Percentiles rank a stretch among this genome's conserved stretches.
Conservation (phyloP, 92 coral and sea anemone genomes). For the Pocillopora meandrina region DNA sequence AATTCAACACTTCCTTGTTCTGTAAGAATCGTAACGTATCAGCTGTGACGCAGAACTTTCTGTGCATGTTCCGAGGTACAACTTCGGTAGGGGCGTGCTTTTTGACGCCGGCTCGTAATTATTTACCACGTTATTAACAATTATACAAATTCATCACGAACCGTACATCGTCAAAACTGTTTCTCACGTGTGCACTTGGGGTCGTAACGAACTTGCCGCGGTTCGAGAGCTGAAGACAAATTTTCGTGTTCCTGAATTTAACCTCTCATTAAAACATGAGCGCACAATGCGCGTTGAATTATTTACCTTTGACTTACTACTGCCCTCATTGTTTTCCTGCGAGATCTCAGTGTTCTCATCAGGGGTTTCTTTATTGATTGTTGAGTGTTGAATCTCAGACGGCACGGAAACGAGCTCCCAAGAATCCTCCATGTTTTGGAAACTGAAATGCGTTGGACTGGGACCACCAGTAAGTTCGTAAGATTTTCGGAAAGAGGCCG, state of each 20-base stretch:
- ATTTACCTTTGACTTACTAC: constrained; percentile 27
- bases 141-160: not conserved
- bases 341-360: constrained; percentile 24
- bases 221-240: not conserved
- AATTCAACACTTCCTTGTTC: not conserved
- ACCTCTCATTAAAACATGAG: not conserved
- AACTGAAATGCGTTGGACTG: not conserved
- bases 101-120: not conserved
- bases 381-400: constrained; percentile 67
- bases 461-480: not conserved
- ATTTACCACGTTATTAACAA: not conserved
- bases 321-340: constrained; percentile 25
- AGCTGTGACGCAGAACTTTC: no score
- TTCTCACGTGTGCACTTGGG: not conserved
- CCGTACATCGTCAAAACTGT: not conserved
- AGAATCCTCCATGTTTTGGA: constrained; percentile 65
- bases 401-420: constrained; percentile 76
- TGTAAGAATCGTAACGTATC: no score
- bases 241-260: not conserved
- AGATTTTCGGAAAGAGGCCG: not conserved
- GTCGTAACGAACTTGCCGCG: not conserved
- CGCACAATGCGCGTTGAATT: not conserved
- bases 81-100: not conserved
- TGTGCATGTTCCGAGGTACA: not conserved
- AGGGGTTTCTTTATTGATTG: constrained; percentile 3